These are phyloP conservation scores for Pachycephus smyrnensis DNA, from an alignment of 2,888 invertebrate genomes.

Conservation along the genomic window DNA sequence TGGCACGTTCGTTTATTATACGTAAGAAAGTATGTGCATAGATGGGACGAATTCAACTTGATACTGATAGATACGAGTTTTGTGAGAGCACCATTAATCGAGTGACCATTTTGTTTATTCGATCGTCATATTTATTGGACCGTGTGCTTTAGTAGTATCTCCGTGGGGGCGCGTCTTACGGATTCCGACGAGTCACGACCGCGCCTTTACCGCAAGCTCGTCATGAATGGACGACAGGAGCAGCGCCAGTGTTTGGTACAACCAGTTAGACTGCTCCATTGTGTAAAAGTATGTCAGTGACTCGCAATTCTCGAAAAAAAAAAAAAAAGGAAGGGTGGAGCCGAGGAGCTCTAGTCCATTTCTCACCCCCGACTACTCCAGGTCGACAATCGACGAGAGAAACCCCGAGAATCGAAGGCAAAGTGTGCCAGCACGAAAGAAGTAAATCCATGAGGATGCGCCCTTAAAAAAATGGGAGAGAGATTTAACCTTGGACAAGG, in stretches of 20 bases:
- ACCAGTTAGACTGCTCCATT: slow-evolving; percentile 32
- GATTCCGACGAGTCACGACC: background rate
- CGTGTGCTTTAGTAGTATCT: no score
- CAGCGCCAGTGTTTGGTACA: background rate
- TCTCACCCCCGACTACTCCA: slow-evolving; percentile 29
- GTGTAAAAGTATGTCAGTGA: slow-evolving; percentile 43
- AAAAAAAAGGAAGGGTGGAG: slow-evolving; percentile 23
- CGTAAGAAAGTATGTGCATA: background rate
- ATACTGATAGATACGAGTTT: background rate
- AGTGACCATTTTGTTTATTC: background rate
- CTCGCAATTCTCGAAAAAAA: slow-evolving; percentile 23
- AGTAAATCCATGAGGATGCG: background rate
- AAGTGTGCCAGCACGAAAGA: background rate
- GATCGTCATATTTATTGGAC: background rate
- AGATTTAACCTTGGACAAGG: background rate
- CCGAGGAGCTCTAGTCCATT: slow-evolving; percentile 26
- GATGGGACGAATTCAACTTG: background rate
- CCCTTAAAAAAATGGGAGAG: background rate
- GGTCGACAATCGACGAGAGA: background rate
- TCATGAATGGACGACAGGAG: background rate
- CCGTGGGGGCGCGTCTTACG: no score
- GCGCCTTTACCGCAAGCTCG: background rate
- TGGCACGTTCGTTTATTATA: background rate
- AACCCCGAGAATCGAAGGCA: background rate
- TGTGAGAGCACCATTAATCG: background rate